phyloP scores from a whole-genome alignment of 2,888 invertebrate species.

The Drosophila peninsularis region DNA sequence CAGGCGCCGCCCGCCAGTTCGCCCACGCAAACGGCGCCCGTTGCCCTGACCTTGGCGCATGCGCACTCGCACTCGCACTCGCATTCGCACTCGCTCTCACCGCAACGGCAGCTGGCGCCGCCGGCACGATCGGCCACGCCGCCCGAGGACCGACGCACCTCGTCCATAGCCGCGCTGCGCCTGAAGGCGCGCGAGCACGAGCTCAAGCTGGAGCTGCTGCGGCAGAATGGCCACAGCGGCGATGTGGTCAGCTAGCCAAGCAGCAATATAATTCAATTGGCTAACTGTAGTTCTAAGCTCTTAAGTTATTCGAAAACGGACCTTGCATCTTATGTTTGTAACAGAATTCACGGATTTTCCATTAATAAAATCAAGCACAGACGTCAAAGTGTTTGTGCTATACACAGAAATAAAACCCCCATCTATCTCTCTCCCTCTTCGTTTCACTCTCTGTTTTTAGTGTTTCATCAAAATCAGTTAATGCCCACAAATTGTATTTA shows the following conservation, averaged over 20 bases:
- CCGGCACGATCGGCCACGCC: conserved; percentile 85
- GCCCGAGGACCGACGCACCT: conserved; percentile 92
- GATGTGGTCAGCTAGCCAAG: conserved; percentile 90
- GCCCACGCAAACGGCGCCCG: conserved; percentile 68
- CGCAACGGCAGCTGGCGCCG: conserved; percentile 84
- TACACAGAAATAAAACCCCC: conserved; percentile 21
- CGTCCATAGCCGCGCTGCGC: conserved; percentile 94
- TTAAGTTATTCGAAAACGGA: conserved; percentile 63
- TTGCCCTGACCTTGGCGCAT: conserved; percentile 62
- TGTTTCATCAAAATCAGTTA: conserved; percentile 31
- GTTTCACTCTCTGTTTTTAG: background rate
- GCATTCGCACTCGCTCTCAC: conserved; percentile 52
- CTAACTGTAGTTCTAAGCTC: conserved; percentile 56
- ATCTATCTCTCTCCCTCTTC: background rate
- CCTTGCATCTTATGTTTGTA: conserved; percentile 59
- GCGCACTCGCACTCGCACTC: conserved; percentile 60
- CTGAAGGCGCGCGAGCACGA: conserved; percentile 96
- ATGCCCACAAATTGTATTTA: conserved; percentile 66
- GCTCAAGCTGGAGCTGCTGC: conserved; percentile 91
- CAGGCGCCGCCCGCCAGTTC: conserved; percentile 64
- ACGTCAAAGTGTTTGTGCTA: conserved; percentile 56
- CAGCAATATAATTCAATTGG: conserved; percentile 38
- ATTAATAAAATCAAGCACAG: conserved; percentile 60
- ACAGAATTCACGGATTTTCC: conserved; percentile 54
- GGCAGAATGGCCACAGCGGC: conserved; percentile 89